Percentiles rank a stretch among this genome's conserved stretches.
Evolutionary conservation across 92 coral and sea anemone species (phyloP).

Genomic region (Palythoa grandis): DNA sequence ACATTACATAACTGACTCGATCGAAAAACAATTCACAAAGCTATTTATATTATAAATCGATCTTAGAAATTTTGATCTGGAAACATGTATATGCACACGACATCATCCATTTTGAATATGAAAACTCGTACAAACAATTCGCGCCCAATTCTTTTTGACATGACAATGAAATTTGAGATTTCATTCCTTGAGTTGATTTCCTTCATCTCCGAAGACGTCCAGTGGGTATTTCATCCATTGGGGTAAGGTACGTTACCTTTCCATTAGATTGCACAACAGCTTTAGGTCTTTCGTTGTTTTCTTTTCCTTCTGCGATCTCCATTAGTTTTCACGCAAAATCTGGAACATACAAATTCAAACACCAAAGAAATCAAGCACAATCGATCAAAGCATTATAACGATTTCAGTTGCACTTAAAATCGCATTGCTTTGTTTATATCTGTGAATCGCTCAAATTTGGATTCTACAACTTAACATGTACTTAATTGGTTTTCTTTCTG

Average conservation of each 20-base stretch:
- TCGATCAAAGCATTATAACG: not conserved
- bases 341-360: not conserved
- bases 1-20: not conserved
- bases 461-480: not conserved
- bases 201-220: too few species aligned
- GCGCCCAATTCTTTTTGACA: too few species aligned
- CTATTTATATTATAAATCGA: too few species aligned
- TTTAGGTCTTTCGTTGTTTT: not conserved
- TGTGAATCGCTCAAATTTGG: not conserved
- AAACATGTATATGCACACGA: too few species aligned
- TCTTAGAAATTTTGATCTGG: too few species aligned
- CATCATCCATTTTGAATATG: too few species aligned
- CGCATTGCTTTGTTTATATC: not conserved
- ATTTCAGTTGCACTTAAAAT: not conserved
- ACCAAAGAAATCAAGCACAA: not conserved
- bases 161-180: too few species aligned
- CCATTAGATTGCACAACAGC: not conserved
- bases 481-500: not conserved
- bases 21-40: too few species aligned
- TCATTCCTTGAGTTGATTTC: too few species aligned
- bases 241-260: not conserved
- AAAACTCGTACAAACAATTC: too few species aligned
- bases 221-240: too few species aligned
- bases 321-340: not conserved
- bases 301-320: slow-evolving; percentile 11